Conservation (phyloP, 2,888 invertebrate genomes). For the Eupithecia subfuscata region DNA sequence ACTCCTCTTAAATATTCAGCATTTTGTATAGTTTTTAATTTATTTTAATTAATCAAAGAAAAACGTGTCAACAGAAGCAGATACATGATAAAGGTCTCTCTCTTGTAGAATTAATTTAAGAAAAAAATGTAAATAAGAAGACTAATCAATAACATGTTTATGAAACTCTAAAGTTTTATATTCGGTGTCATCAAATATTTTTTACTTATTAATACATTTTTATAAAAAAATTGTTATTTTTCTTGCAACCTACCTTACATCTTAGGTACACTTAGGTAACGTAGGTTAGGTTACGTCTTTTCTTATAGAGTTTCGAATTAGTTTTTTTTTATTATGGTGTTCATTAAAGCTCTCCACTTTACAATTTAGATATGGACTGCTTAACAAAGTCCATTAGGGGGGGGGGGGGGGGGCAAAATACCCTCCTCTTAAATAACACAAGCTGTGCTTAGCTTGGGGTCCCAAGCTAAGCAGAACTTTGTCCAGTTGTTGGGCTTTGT, state of each 20-base stretch:
- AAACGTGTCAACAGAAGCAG: not conserved
- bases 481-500: no score
- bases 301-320: not conserved
- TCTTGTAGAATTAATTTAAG: slow-evolving; percentile 6
- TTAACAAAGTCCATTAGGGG: no score
- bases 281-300: not conserved
- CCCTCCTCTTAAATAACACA: no score
- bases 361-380: not conserved
- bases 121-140: slow-evolving; percentile 7
- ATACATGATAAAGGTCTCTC: not conserved
- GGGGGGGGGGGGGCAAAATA: no score
- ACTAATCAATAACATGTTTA: not conserved
- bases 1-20: not conserved
- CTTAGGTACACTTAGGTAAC: not conserved
- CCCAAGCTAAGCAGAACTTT: no score
- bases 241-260: not conserved
- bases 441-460: no score
- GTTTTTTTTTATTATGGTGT: not conserved
- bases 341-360: not conserved
- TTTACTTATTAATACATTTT: slow-evolving; percentile 4
- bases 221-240: not conserved
- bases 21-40: not conserved
- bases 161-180: not conserved
- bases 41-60: not conserved
- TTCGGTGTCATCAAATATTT: not conserved